Evolutionary conservation across 2,888 invertebrate genomes (phyloP).

Genomic region (Drosophila aldrichi): DNA sequence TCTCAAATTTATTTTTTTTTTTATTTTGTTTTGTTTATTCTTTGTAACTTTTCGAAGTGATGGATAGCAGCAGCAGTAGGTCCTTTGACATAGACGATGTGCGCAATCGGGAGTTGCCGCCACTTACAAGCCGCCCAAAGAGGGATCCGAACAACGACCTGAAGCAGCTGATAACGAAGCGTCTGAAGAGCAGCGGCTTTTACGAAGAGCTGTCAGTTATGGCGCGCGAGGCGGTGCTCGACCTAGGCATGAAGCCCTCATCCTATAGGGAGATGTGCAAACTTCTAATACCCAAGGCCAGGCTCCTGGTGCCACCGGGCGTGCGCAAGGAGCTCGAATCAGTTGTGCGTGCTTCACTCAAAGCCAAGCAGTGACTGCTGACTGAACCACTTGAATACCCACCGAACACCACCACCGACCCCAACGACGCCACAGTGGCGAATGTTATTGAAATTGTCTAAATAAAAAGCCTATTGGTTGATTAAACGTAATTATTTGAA

Average conservation of each 20-base stretch:
- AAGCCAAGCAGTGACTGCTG: neutral
- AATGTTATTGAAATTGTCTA: neutral
- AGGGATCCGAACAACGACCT: neutral
- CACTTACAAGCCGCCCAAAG: no score
- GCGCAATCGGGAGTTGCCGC: no score
- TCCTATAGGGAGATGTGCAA: slow-evolving; percentile 92
- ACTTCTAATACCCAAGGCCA: slow-evolving; percentile 93
- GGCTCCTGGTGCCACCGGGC: slow-evolving; percentile 94
- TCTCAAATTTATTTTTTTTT: neutral
- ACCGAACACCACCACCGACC: no score
- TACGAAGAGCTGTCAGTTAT: neutral
- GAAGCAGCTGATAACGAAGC: neutral
- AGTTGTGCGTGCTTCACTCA: neutral
- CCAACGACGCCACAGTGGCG: no score
- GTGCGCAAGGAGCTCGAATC: slow-evolving; percentile 93
- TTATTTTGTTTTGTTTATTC: neutral
- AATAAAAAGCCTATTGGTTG: neutral
- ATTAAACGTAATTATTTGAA: neutral
- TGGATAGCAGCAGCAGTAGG: neutral
- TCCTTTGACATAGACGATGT: no score
- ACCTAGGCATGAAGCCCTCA: slow-evolving; percentile 86
- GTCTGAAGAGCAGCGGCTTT: neutral
- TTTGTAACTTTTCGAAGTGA: neutral
- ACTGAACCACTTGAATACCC: no score
- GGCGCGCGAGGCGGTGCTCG: slow-evolving; percentile 91